Conservation (phyloP, 2,797 vertebrate genomes). For the Stomatorhinus walkeri region DNA sequence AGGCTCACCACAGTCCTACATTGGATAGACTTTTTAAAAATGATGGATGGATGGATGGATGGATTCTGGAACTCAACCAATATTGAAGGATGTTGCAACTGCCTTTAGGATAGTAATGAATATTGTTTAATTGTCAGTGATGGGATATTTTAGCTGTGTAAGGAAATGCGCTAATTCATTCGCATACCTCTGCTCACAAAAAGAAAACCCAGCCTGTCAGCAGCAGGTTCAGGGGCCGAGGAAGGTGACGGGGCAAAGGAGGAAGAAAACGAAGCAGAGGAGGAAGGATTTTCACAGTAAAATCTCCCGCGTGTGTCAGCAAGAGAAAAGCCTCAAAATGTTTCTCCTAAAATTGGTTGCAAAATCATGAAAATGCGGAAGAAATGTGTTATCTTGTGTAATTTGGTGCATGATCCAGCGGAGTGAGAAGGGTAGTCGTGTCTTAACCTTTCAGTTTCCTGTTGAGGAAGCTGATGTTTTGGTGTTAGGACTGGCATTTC, state of each 20-base stretch:
- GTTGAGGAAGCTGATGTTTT: neutral
- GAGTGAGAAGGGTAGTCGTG: neutral
- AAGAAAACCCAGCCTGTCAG: neutral
- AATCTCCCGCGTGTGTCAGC: neutral
- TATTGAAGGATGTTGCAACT: neutral
- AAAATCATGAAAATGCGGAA: neutral
- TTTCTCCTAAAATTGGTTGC: neutral
- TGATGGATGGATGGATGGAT: neutral
- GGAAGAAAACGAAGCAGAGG: neutral
- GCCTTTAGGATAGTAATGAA: neutral
- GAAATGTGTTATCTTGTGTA: neutral
- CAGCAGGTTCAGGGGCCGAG: neutral
- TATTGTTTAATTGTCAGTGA: neutral
- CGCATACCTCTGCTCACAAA: neutral
- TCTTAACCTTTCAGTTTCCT: neutral
- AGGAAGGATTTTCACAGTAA: neutral
- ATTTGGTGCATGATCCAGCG: neutral
- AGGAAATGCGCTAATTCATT: neutral
- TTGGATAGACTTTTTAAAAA: neutral
- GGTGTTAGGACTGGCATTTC: neutral
- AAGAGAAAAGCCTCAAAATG: neutral
- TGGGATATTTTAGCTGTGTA: neutral
- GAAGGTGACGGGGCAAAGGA: no score
- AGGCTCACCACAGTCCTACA: neutral
- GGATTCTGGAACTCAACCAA: neutral